Evolutionary conservation across 2,888 invertebrate genomes (phyloP).

Genomic region (Odontomyia ornata): DNA sequence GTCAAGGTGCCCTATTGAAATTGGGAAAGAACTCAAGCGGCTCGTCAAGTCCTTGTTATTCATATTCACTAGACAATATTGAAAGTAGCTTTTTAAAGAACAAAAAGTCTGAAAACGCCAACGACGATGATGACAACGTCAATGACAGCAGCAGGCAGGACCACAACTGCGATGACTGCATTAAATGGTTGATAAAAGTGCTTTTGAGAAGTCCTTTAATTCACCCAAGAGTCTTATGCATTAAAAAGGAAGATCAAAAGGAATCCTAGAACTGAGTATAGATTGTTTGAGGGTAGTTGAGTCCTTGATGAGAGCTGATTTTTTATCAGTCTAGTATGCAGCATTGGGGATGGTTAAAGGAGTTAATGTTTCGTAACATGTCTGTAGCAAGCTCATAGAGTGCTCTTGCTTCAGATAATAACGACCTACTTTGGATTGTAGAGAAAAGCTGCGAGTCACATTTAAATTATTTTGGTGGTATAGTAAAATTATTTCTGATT

Average conservation of each 20-base stretch:
- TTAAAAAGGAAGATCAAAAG: slow-evolving; percentile 8
- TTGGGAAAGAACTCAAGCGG: neutral
- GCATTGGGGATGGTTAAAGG: neutral
- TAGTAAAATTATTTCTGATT: no score
- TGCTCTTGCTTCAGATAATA: no score
- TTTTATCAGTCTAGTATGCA: neutral
- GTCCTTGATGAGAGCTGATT: neutral
- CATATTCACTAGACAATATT: neutral
- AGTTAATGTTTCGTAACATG: neutral
- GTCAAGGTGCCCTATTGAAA: neutral
- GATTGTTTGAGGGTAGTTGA: neutral
- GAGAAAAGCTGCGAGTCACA: no score
- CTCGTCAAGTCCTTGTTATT: neutral
- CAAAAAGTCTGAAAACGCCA: neutral
- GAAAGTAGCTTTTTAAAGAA: slow-evolving; percentile 4
- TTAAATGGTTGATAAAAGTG: slow-evolving; percentile 6
- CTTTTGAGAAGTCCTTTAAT: slow-evolving; percentile 9
- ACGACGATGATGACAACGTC: neutral
- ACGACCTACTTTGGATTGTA: no score
- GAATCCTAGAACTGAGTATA: neutral
- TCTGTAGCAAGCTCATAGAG: no score
- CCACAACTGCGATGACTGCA: neutral
- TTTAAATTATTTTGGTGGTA: no score
- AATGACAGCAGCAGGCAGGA: neutral
- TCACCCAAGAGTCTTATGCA: slow-evolving; percentile 5